Conservation (phyloP, 1,140 invertebrate genomes). For the Procambarus clarkii region DNA sequence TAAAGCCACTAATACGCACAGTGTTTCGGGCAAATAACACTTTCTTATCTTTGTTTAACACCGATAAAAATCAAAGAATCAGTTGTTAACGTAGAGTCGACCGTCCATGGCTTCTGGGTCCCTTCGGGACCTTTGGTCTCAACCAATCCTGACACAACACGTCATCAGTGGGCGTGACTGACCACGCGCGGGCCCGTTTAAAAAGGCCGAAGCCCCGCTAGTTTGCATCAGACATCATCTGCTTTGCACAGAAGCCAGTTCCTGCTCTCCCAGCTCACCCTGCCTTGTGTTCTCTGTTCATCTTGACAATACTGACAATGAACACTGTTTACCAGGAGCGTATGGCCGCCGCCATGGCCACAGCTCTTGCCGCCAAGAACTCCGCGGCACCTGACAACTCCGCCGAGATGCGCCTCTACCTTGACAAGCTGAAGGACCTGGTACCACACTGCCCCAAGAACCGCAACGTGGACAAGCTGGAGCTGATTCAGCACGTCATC, state of each 20-base stretch:
- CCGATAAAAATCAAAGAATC: too few species aligned
- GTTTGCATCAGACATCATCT: neutral
- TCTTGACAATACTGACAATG: neutral
- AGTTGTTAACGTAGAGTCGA: too few species aligned
- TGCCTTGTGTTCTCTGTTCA: too few species aligned
- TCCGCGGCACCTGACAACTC: neutral
- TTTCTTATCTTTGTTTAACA: too few species aligned
- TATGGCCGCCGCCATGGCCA: conserved; percentile 30
- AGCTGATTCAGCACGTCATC: conserved; percentile 96
- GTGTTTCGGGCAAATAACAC: too few species aligned
- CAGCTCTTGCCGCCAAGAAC: conserved; percentile 16
- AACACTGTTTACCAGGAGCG: conserved; percentile 26
- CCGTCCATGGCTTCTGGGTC: too few species aligned
- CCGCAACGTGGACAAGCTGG: conserved; percentile 85
- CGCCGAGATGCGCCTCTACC: conserved; percentile 32
- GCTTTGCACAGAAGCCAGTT: neutral
- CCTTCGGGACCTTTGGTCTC: neutral
- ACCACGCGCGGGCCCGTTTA: neutral
- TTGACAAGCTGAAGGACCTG: conserved; percentile 81
- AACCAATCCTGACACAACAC: neutral
- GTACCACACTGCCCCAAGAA: conserved; percentile 79
- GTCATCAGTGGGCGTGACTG: conserved; percentile 3
- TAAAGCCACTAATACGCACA: too few species aligned
- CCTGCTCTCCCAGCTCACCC: neutral
- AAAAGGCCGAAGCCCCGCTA: neutral